Conservation (phyloP, 1,140 invertebrate genomes). For the Aphidius gifuensis region DNA sequence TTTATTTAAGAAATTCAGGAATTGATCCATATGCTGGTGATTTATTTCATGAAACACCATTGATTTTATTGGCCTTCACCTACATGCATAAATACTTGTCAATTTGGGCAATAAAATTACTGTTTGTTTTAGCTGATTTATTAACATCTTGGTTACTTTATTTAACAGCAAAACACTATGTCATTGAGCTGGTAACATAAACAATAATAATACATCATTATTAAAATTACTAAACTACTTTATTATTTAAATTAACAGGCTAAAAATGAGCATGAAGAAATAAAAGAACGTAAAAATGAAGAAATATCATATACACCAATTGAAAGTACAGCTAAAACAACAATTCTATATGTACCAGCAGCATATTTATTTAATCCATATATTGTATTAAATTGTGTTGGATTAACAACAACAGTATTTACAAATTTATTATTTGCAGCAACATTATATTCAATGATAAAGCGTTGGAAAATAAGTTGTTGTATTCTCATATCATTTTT, state of each 20-base stretch:
- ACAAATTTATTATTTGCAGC: constrained; percentile 79
- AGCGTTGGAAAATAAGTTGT: constrained; percentile 61
- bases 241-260: constrained; percentile 16
- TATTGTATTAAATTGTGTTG: constrained; percentile 85
- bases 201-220: too few species aligned
- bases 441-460: constrained; percentile 67
- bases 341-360: constrained; percentile 65
- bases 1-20: constrained; percentile 72
- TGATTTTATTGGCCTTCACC: constrained; percentile 68
- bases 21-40: constrained; percentile 90
- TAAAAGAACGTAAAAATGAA: constrained; percentile 36
- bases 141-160: constrained; percentile 71
- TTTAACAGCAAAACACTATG: constrained; percentile 65
- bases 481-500: constrained; percentile 71
- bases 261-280: constrained; percentile 33
- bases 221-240: neutral
- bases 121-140: constrained; percentile 75
- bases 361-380: constrained; percentile 93
- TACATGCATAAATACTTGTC: constrained; percentile 66
- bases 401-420: constrained; percentile 85
- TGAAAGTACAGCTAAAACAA: constrained; percentile 31
- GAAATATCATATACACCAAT: constrained; percentile 25
- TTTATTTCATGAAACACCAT: constrained; percentile 87
- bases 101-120: constrained; percentile 55
- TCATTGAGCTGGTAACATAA: constrained; percentile 59